Evolutionary conservation across 2,113 vertebrate species (phyloP), one percentile per base, ranked within the genome.

Genomic region (Orcinus orca): DNA sequence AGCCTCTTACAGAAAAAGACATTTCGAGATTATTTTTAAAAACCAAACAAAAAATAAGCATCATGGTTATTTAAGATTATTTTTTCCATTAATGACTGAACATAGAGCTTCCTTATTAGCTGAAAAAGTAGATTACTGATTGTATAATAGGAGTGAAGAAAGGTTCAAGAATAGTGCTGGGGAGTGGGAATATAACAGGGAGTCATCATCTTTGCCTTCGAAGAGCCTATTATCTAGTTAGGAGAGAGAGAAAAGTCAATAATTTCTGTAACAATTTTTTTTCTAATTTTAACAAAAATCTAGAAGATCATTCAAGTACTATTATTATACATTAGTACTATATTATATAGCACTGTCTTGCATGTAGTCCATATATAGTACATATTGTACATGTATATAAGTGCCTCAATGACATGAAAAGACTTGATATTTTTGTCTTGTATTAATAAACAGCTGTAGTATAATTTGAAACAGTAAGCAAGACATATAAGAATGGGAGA

Each of bases 81-180:
- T 96, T 96, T 90, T 68, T 67, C n/a, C 68, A 67, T 77, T 83
- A 82, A 77, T 81, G 33, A 65, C 29, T 63, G 76, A 86, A 89
- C 1, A 26, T 91, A 73, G 17, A 73, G 17, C 50, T 95, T 86
- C 58, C 68, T 89, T 82, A 60, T 68, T 79, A 82, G n/a, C 53
- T 96, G n/a, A 68, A 85, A 90, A 88, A 36, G 3, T 88, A 58
- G 47, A 67, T 85, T 73, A 62, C 44, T 53, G 15, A 23, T 41
- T 74, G 13, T 47, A 23, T 63, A 50, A 65, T 67, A 73, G 55
- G 62, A 76, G 23, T 55, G 18, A 88, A 71, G 55, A 29, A 70
- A 81, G 20, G 47, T 33, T 60, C 6, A 50, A 53, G 50, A 83
- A 65, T 85, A 38, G 14, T 47, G 33, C 17, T 55, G 3, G 4